Evolutionary conservation across 2,797 vertebrate species (phyloP).

Genomic region (Danio kyathit): DNA sequence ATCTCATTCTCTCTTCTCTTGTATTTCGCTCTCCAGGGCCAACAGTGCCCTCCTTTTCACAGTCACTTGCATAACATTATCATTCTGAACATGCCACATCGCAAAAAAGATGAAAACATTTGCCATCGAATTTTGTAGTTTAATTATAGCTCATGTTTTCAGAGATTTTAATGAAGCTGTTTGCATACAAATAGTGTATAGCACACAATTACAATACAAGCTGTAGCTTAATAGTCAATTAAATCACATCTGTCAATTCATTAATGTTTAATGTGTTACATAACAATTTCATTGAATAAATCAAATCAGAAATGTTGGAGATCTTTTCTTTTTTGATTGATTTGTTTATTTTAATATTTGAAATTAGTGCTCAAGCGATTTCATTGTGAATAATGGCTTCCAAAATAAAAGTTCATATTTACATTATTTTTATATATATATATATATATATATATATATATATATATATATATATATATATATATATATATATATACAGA

Average conservation of each 20-base stretch:
- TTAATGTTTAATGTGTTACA: background rate
- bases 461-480: no score
- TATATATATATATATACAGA: no score
- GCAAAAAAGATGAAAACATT: slow-evolving; percentile 6
- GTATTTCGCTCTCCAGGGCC: slow-evolving; percentile 30
- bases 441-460: no score
- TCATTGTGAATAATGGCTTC: no score
- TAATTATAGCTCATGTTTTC: background rate
- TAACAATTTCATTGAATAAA: background rate
- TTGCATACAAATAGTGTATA: slow-evolving; percentile 7
- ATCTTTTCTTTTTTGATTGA: no score
- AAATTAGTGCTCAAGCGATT: no score
- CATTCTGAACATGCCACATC: slow-evolving; percentile 20
- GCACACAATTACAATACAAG: background rate
- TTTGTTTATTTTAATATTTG: no score
- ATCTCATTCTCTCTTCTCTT: slow-evolving; percentile 27
- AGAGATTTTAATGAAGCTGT: background rate
- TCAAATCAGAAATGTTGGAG: no score
- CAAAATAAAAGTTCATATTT: no score
- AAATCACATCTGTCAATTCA: background rate
- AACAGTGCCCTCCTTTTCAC: slow-evolving; percentile 49
- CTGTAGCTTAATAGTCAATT: background rate
- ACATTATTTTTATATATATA: no score
- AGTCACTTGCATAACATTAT: slow-evolving; percentile 26
- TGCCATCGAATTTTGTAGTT: background rate